Base-by-base conservation (phyloP, 2,888 invertebrate genomes). In the Danaus chrysippus region DNA sequence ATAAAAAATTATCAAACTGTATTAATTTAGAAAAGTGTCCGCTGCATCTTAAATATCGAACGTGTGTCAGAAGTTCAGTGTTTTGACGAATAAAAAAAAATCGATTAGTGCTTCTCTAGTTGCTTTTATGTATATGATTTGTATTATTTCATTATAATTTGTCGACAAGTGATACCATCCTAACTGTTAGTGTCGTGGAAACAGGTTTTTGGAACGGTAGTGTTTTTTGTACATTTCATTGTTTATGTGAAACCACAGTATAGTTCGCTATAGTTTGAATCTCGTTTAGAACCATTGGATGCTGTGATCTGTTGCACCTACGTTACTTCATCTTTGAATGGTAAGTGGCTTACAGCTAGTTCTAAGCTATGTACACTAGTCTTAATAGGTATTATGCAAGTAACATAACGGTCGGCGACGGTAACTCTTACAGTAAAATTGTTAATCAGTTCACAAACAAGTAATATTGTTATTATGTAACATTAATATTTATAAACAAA, bases 161-260 rank as follows among this genome's bases (percentile, higher is more conserved):
- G 63, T 83, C 87, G 84, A 87, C 82, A 86, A 86, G 83, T 85
- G 83, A 78, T 73, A 71, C 70, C 71, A 68, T 75, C 76, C 77
- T 78, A 73, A 73, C 80, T 80, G 77, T 74, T 74, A 74, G 76
- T 79, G 76, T 70, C 68, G 70, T 71, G 71, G 76, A 77, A 86
- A 89, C 87, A 77, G 84, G 89, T 88, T 89, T 80, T 76, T 68
- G 74, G 73, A 77, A 77, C 86, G 84, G 85, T 86, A 86, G 81
- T 74, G 79, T 84, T 84, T 85, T 83, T 84, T 84, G 83, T 85
- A 81, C 81, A 67, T 67, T 68, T 70, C 68, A 66, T 65, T 82
- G 76, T 85, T 79, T 82, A 79, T 63, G 61, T 61, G 61, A 49
- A 61, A 54, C 46, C 55, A 61, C 58, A 65, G 61, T 63, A 61